These are phyloP conservation scores for Ormyrus rosae DNA, from an alignment of 2,888 invertebrate species.

Conservation along the genomic window DNA sequence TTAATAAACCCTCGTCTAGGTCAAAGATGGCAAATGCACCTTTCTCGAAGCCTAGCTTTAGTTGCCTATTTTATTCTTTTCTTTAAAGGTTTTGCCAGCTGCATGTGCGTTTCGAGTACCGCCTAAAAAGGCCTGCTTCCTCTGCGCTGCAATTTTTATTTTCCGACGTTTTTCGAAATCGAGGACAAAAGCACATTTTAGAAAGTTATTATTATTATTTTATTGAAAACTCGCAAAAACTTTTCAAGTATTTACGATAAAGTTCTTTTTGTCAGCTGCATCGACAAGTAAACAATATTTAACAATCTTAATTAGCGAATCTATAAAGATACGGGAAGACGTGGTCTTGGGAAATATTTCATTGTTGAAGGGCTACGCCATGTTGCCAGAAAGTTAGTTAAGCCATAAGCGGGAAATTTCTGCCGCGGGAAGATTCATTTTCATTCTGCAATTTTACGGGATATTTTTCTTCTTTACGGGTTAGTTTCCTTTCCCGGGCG, in stretches of 20 bases:
- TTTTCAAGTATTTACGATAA: too few species aligned
- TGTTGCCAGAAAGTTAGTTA: constrained; percentile 18
- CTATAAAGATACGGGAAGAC: neutral
- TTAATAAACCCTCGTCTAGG: constrained; percentile 14
- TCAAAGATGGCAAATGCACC: constrained; percentile 11
- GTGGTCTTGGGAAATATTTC: neutral
- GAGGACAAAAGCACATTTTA: too few species aligned
- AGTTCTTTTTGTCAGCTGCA: too few species aligned
- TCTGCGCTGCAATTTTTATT: neutral
- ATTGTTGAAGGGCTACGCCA: neutral
- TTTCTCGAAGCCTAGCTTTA: neutral
- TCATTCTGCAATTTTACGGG: constrained; percentile 47
- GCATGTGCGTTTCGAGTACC: neutral
- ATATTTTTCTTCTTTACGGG: constrained; percentile 53
- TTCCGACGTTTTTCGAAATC: neutral
- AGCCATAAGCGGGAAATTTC: constrained; percentile 20
- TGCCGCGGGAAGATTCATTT: constrained; percentile 45
- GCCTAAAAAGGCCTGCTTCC: neutral
- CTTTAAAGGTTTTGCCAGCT: neutral
- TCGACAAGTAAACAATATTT: too few species aligned
- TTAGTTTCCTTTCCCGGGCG: constrained; percentile 30
- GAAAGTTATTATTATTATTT: too few species aligned
- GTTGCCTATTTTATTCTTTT: neutral
- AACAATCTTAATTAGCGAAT: neutral
- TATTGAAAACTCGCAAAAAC: too few species aligned